A percentile compares a stretch with the other conserved stretches of the same genome.
These are phyloP conservation scores for Sebastes vulpes DNA, from an alignment of 2,797 vertebrate species.

Conservation along the genomic window DNA sequence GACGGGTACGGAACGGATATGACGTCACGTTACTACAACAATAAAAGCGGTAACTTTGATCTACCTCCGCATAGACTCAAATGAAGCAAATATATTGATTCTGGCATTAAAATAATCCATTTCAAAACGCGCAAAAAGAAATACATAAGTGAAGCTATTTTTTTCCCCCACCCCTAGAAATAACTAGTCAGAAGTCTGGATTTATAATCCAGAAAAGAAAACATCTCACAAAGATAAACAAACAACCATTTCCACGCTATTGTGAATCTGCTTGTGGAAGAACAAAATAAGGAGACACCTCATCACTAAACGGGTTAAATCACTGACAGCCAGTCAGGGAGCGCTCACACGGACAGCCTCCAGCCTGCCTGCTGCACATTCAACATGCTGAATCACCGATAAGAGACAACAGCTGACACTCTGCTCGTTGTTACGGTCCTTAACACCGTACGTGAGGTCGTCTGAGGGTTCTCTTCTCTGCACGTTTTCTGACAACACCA, in stretches of 20 bases:
- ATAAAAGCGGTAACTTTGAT: too few species aligned
- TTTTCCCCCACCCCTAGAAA: too few species aligned
- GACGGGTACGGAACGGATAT: too few species aligned
- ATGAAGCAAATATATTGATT: too few species aligned
- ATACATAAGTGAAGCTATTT: neutral
- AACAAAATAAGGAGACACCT: neutral
- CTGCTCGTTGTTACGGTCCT: neutral
- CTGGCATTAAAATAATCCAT: too few species aligned
- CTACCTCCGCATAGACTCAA: too few species aligned
- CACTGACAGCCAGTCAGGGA: conserved; percentile 5
- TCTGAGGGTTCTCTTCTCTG: neutral
- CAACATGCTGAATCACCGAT: conserved; percentile 36
- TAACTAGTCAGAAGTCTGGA: too few species aligned
- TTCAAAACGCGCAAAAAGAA: neutral
- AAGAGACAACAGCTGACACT: neutral
- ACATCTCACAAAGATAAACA: neutral
- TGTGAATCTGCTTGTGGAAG: neutral
- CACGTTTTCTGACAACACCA: neutral
- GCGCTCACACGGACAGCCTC: neutral
- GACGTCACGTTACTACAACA: too few species aligned
- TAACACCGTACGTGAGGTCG: neutral
- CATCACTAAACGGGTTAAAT: conserved; percentile 25
- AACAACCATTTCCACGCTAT: neutral
- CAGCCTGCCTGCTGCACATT: conserved; percentile 5
- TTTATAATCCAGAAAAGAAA: neutral